Conservation (phyloP, 2,888 invertebrate genomes). For the Eulithis prunata region DNA sequence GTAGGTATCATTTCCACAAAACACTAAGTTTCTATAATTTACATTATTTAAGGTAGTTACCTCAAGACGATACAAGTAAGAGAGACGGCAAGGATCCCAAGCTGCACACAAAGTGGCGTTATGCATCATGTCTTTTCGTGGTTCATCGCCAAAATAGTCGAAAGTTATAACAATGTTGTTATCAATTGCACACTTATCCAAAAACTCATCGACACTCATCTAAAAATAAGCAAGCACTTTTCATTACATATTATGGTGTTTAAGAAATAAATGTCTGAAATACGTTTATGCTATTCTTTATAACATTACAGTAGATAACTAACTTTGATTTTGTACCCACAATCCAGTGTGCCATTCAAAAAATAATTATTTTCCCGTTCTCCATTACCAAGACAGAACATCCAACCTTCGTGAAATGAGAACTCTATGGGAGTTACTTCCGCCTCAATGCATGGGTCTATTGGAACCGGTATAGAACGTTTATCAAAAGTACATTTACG, state of each 20-base stretch:
- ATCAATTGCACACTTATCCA: constrained; percentile 72
- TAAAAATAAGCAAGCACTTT: constrained; percentile 36
- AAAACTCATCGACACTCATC: constrained; percentile 66
- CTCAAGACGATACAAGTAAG: constrained; percentile 77
- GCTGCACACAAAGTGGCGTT: constrained; percentile 74
- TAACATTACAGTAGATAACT: constrained; percentile 6
- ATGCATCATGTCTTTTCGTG: constrained; percentile 76
- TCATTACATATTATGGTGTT: no score
- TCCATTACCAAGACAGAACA: constrained; percentile 78
- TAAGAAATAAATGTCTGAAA: no score
- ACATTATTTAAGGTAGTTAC: constrained; percentile 45
- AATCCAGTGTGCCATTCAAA: constrained; percentile 76
- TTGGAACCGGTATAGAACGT: constrained; percentile 58
- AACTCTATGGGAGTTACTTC: constrained; percentile 77
- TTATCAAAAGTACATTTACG: constrained; percentile 71
- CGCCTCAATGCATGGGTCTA: constrained; percentile 79
- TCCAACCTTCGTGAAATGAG: constrained; percentile 79
- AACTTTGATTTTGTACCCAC: constrained; percentile 77
- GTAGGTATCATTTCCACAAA: no score
- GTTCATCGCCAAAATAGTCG: constrained; percentile 79
- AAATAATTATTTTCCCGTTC: constrained; percentile 78
- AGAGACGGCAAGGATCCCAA: constrained; percentile 76
- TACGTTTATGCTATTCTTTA: no score
- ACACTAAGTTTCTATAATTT: no score
- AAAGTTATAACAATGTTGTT: constrained; percentile 76